Base-by-base conservation (phyloP, 2,113 vertebrate species). In the Amia ocellicauda region DNA sequence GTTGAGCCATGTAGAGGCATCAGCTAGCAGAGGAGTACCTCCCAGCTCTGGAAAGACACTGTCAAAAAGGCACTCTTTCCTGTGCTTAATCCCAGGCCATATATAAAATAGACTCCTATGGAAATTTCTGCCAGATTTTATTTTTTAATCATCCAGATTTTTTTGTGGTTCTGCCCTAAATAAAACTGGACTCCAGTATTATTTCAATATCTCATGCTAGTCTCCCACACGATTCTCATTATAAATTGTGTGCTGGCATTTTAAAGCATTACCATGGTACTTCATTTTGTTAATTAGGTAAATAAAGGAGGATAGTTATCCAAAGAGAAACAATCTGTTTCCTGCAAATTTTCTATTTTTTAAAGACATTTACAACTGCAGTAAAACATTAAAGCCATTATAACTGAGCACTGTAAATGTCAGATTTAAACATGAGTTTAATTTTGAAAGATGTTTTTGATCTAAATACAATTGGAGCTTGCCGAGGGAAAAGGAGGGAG, bases 131-230 rank as follows among this genome's bases (percentile, higher is more conserved):
- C 10, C 13, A 52, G 41, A 27, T 26, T 45, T 28, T 69, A 19
- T 41, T n/a, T 49, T 64, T 27, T 31, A 64, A 64, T 69, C 58
- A 60, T 69, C 54, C 51, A 61, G 10, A 61, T 49, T 31, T 17
- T 4, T 16, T 7, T 13, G 49, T 16, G 20, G 27, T 49, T 52
- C 49, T 36, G 60, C 47, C 47, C 7, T 22, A 9, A 27, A 23
- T 17, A 24, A 19, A 14, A 45, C 7, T 22, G 23, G 16, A 22
- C 41, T n/a, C 41, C 52, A 26, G 29, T 36, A 40, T 51, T 26
- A 29, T 27, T 17, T 17, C 28, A 20, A 8, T 7, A n/a, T 40
- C n/a, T 36, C 24, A 7, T 20, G 51, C 8, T 36, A 36, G 5
- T 36, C 31, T 36, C 31, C 5, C 62, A 43, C 23, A 43, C 14